These are phyloP conservation scores for Sebastes reedi DNA, from an alignment of 2,797 vertebrate species.

Conservation along the genomic window DNA sequence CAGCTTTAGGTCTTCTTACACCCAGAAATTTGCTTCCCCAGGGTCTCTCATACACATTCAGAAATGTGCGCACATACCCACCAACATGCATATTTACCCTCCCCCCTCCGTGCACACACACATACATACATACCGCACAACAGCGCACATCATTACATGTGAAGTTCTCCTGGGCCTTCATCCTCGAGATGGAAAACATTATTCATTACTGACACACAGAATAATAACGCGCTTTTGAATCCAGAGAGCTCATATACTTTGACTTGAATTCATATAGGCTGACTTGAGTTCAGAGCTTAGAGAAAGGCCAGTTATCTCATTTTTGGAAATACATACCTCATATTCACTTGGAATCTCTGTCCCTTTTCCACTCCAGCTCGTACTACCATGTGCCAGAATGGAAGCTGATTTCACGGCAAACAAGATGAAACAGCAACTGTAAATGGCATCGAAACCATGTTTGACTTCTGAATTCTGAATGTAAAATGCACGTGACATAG, in stretches of 20 bases:
- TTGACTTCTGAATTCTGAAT: slow-evolving; percentile 19
- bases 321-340: slow-evolving; percentile 46
- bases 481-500: slow-evolving; percentile 24
- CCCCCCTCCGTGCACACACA: not conserved
- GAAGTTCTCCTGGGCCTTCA: slow-evolving; percentile 29
- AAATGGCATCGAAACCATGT: slow-evolving; percentile 24
- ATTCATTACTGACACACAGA: slow-evolving; percentile 59
- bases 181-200: slow-evolving; percentile 52
- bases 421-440: slow-evolving; percentile 35
- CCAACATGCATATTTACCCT: not conserved
- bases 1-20: slow-evolving; percentile 54
- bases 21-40: slow-evolving; percentile 35
- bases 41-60: slow-evolving; percentile 29
- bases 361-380: slow-evolving; percentile 18
- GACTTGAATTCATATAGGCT: slow-evolving; percentile 42
- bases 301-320: slow-evolving; percentile 41
- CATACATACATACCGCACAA: slow-evolving; percentile 16
- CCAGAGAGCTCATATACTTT: slow-evolving; percentile 31
- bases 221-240: slow-evolving; percentile 47
- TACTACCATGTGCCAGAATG: slow-evolving; percentile 2
- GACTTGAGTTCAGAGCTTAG: slow-evolving; percentile 36
- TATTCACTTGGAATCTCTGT: slow-evolving; percentile 34
- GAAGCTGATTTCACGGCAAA: slow-evolving; percentile 50
- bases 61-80: slow-evolving; percentile 17
- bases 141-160: slow-evolving; percentile 11